A percentile compares a stretch with the other conserved stretches of the same genome.
Conservation (phyloP, 2,888 invertebrate species). For the Phymatocera aterrima region DNA sequence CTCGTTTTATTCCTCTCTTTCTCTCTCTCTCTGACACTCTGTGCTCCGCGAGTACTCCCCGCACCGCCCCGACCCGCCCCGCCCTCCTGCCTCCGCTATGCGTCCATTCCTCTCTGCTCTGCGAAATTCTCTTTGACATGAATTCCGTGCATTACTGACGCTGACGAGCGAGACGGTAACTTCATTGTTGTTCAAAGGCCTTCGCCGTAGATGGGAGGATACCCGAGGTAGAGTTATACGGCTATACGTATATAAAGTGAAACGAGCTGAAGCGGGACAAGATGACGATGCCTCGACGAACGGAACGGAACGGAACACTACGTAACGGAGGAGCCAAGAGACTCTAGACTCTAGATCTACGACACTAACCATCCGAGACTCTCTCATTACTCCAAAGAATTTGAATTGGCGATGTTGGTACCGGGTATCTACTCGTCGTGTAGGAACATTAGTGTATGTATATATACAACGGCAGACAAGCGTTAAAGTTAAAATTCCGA, state of each 20-base stretch:
- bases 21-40: background rate
- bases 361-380: constrained; percentile 20
- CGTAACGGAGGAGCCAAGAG: too few relatives aligned
- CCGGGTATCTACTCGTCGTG: too few relatives aligned
- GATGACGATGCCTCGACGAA: constrained; percentile 3
- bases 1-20: background rate
- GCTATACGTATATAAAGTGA: background rate
- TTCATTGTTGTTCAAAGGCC: constrained; percentile 72
- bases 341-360: constrained; percentile 13
- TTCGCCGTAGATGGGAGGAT: constrained; percentile 19
- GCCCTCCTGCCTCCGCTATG: background rate
- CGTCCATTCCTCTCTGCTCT: constrained; percentile 53
- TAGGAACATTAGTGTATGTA: too few relatives aligned
- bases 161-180: constrained; percentile 70
- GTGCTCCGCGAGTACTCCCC: constrained; percentile 27
- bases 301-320: background rate
- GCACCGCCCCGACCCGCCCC: too few relatives aligned
- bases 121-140: constrained; percentile 69
- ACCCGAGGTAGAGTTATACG: constrained; percentile 30
- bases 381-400: background rate
- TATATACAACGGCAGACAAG: too few relatives aligned
- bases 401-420: background rate
- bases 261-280: background rate
- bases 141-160: constrained; percentile 69
- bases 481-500: too few relatives aligned